These are phyloP conservation scores for Psococerastis gibbosa DNA, from an alignment of 2,888 invertebrate genomes.

Conservation along the genomic window DNA sequence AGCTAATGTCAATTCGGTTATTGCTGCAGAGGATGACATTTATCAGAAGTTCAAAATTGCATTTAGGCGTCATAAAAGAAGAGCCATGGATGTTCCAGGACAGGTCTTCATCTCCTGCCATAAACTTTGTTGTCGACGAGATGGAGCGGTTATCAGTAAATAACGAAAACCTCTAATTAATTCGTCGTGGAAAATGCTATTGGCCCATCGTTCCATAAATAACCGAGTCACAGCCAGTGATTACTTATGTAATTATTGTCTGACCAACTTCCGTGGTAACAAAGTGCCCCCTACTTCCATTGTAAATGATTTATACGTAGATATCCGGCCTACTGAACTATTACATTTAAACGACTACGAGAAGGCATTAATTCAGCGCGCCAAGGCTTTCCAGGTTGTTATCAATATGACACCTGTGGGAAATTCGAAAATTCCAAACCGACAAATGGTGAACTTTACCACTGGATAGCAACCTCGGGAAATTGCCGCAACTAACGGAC, in stretches of 20 bases:
- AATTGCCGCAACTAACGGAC: conserved; percentile 19
- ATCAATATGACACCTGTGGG: conserved; percentile 20
- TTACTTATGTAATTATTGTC: conserved; percentile 13
- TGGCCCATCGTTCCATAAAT: neutral
- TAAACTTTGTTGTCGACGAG: conserved; percentile 16
- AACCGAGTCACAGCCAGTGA: conserved; percentile 1
- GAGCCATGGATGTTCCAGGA: conserved; percentile 15
- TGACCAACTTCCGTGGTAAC: conserved; percentile 16
- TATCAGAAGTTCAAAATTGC: conserved; percentile 13
- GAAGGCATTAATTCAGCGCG: conserved; percentile 20
- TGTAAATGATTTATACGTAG: conserved; percentile 18
- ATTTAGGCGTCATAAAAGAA: conserved; percentile 15
- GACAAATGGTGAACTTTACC: conserved; percentile 19
- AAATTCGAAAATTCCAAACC: conserved; percentile 20
- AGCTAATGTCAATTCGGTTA: no score
- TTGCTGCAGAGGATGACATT: conserved; percentile 15
- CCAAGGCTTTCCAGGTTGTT: conserved; percentile 23
- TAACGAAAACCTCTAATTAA: conserved; percentile 14
- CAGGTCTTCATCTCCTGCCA: conserved; percentile 17
- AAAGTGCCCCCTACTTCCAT: conserved; percentile 19
- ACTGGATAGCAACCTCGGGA: conserved; percentile 21
- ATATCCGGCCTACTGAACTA: conserved; percentile 16
- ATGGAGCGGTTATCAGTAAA: conserved; percentile 13
- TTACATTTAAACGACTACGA: conserved; percentile 18
- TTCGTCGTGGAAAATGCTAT: conserved; percentile 14